Evolutionary conservation across 2,797 vertebrate species (phyloP).

Genomic region (Spinus pinus): DNA sequence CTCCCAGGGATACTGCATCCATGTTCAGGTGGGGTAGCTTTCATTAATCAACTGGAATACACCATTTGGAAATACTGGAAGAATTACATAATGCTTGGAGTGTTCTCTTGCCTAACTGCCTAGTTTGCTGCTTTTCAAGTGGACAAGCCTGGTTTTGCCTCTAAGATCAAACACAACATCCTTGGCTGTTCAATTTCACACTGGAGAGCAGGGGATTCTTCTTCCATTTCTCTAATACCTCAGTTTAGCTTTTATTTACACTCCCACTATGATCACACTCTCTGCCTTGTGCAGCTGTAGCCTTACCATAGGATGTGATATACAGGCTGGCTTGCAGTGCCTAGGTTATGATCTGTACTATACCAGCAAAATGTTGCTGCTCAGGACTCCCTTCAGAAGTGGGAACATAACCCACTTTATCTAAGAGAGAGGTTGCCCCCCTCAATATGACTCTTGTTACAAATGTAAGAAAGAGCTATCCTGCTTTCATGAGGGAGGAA

Average conservation of each 20-base stretch:
- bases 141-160: not conserved
- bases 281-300: not conserved
- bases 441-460: not conserved
- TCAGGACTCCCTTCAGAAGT: not conserved
- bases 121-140: not conserved
- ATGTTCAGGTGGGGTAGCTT: not conserved
- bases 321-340: not conserved
- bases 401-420: not conserved
- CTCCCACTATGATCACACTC: rapidly evolving
- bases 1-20: not conserved
- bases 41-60: not conserved
- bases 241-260: not conserved
- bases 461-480: not conserved
- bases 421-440: not conserved
- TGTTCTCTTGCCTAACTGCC: not conserved
- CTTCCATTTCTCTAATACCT: not conserved
- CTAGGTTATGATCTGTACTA: not conserved
- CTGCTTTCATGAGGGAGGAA: not conserved
- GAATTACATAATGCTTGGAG: not conserved
- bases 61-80: not conserved
- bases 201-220: not conserved
- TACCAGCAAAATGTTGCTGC: not conserved
- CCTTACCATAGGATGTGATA: not conserved
- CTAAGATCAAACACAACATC: not conserved
- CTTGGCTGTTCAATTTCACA: not conserved